Base-by-base conservation (phyloP, 2,888 invertebrate species). In the Crioceris asparagi region DNA sequence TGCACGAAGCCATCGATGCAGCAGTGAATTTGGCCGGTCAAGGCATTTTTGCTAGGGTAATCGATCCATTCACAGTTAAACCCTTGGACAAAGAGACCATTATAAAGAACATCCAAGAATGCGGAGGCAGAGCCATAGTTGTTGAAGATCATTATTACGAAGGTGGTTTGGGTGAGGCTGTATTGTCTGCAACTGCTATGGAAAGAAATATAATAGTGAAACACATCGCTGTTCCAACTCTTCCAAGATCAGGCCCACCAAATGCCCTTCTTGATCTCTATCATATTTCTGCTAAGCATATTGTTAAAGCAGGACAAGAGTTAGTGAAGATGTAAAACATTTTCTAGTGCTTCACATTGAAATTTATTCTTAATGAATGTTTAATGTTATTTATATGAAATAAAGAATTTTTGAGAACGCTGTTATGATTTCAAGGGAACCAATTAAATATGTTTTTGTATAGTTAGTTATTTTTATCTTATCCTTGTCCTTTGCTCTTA, bases 81-180 rank as follows among this genome's bases (percentile, higher is more conserved):
- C 98, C 98, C 1, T 68, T 98, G 48, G 98, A 98, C 67, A 75
- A 70, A 36, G 75, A 74, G 1, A 72, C 79, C 2, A 77, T 99
- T 26, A 62, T 82, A 26, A 67, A 70, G 35, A 78, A 88, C 61
- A 94, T 91, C 2, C 70, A 72, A 43, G 81, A 80, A 36, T 80
- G 75, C 38, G 83, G 83, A 5, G 92, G 92, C 1, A 70, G 78
- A 7, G 75, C 98, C 37, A 62, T 98, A 33, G 91, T 92, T 21
- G 92, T 96, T 0, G 98, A 98, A 65, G 98, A 98, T 63, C 98
- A 98, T 66, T 98, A 98, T 64, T 78, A 83, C 47, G 87, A 87
- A 64, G 94, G 98, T 45, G 98, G 98, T 35, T 60, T 98, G 37
- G 98, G 98, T 42, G 97, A 98, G 62, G 94, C 97, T 12, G 96